Conservation (phyloP, 2,113 vertebrate species). For the Trochalopteron elliotii region DNA sequence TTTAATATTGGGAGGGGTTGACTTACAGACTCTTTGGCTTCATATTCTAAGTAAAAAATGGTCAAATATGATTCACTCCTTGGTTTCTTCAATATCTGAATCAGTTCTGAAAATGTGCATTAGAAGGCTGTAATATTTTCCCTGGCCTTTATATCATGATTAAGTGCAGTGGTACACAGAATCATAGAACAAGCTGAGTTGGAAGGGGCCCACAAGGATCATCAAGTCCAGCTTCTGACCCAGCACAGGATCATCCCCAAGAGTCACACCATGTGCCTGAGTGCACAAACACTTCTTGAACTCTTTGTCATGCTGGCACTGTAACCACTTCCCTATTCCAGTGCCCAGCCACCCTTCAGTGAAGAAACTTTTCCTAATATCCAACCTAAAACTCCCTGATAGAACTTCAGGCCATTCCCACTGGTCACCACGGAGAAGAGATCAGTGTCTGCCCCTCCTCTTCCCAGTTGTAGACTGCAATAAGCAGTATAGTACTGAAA, state of each 20-base stretch:
- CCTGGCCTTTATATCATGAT: background rate
- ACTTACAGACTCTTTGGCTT: background rate
- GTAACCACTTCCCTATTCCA: background rate
- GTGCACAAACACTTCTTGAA: background rate
- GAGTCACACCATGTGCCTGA: background rate
- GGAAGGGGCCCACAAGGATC: background rate
- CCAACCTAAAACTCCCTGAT: background rate
- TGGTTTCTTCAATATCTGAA: background rate
- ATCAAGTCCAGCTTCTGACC: fast-evolving
- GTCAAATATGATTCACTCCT: background rate
- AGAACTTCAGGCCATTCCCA: background rate
- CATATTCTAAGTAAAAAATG: background rate
- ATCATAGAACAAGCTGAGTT: background rate
- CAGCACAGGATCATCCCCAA: background rate
- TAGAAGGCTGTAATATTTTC: background rate
- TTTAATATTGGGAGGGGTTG: background rate
- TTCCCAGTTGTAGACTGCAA: background rate
- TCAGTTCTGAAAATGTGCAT: background rate
- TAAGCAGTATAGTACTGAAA: background rate
- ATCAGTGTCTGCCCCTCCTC: background rate
- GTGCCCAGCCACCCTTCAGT: background rate
- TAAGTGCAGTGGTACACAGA: background rate
- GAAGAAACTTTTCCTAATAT: background rate
- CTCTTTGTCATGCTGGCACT: background rate
- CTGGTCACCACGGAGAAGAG: background rate